Base-by-base conservation (phyloP, 2,888 invertebrate species). In the Leptinotarsa tumamoca region DNA sequence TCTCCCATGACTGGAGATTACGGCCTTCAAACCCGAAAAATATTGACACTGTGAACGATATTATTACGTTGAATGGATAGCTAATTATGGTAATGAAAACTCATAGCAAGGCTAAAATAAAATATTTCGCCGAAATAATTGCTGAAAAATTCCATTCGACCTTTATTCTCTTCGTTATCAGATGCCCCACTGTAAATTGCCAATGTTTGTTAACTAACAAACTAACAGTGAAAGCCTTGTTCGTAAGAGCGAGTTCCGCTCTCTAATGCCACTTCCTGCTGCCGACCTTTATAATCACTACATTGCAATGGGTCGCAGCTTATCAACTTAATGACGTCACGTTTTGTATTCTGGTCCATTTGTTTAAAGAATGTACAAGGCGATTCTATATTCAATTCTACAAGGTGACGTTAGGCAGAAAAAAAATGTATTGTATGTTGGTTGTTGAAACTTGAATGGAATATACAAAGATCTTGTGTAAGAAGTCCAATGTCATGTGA, bases 181-280 rank as follows among this genome's bases (percentile, higher is more conserved):
- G 63, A 63, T 63, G 63, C n/a, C 23, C 58, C 58, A 58, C 63
- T 33, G 33, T 18, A 43, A 18, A 63, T 63, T 63, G 43, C 63
- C 17, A 63, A 43, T 63, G 63, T 63, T 63, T 63, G 63, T 66
- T 21, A 61, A 49, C 71, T 51, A 33, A 52, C 33, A 33, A 69
- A 43, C 17, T 61, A 67, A 74, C 75, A 75, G 75, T 72, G 69
- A 75, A 72, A 70, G 72, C 75, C 49, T 69, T 75, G 75, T 71
- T 72, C n/a, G 14, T 68, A 58, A 75, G 49, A 67, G 27, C 69
- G 23, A 56, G 67, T 75, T 76, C 71, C 73, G 71, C 51, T 76
- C 73, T 76, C 73, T 51, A 71, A 66, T 69, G 54, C 51, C 63
- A 73, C 71, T 76, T 76, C 76, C 76, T 68, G 76, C 43, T 68